Evolutionary conservation across 2,888 invertebrate species (phyloP), one percentile per base, ranked within the genome.

Genomic region (Xylota sylvarum): DNA sequence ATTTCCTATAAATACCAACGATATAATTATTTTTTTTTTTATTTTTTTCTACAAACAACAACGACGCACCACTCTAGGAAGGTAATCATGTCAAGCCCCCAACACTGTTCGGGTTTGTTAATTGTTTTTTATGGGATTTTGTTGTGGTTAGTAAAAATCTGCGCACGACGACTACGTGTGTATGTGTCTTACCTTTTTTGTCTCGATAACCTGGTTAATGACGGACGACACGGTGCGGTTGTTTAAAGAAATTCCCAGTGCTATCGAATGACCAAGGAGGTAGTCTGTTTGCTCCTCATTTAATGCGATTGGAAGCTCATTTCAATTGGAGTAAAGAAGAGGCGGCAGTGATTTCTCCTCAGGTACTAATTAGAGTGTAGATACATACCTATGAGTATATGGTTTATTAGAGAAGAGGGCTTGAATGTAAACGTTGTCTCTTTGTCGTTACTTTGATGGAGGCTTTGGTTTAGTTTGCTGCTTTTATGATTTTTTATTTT

Each of bases 61-160:
- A 55, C 52, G 52, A 5, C 48, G 10, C 14, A 23, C 35, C 19
- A 27, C 23, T 50, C 32, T 35, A 78, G 83, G 78, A 73, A 78
- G 85, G 81, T 72, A 81, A 85, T 72, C 85, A 81, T 85, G 85
- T 81, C 85, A 81, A 77, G 77, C 77, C 65, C 32, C 58, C 74
- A 76, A 70, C 82, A 70, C 70, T 65, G 77, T 77, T 82, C 27
- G 72, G 72, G 60, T 78, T 50, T 78, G 78, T 78, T 83, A 78
- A 83, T 78, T 78, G 58, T 65, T 83, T 83, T 83, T 83, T 83
- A 78, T 70, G 80, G 80, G 64, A 69, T 70, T 67, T 73, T 27
- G 43, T 67, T 72, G 78, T 19, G 55, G 5, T 5, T 14, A 40
- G 48, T 58, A 40, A 73, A 80, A 65, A 74, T 60, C 65, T 74